These are phyloP conservation scores for Alethe diademata DNA, from an alignment of 2,113 vertebrate species.

Conservation along the genomic window DNA sequence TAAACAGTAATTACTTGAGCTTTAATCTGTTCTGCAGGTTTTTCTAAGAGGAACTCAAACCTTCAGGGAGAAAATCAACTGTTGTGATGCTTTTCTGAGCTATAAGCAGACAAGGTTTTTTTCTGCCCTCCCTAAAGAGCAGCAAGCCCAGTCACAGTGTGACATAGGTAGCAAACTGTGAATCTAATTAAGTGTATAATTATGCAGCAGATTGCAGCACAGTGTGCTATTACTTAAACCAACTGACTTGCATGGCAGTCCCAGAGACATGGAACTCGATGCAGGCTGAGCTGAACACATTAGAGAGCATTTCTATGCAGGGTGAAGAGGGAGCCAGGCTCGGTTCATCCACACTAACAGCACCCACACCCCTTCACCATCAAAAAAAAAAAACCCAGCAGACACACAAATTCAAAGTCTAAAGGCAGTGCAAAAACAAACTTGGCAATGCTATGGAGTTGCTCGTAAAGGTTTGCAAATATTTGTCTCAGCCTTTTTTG, in stretches of 20 bases:
- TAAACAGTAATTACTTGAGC: background rate
- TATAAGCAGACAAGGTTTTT: background rate
- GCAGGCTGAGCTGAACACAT: background rate
- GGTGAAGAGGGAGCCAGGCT: background rate
- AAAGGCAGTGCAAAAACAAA: background rate
- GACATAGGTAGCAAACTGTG: slow-evolving; percentile 39
- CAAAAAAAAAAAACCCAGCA: background rate
- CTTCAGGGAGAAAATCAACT: background rate
- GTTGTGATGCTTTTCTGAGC: background rate
- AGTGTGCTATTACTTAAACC: slow-evolving; percentile 5
- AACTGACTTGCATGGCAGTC: background rate
- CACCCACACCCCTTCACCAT: background rate
- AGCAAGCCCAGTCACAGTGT: background rate
- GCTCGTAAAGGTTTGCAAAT: accelerated
- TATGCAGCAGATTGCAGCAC: slow-evolving; percentile 40
- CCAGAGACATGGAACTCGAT: accelerated
- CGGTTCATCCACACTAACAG: background rate
- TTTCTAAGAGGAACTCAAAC: background rate
- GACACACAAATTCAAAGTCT: background rate
- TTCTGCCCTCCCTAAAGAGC: background rate
- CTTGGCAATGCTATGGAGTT: background rate
- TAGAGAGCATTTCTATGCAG: background rate
- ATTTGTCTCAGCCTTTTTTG: background rate
- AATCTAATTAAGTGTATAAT: slow-evolving; percentile 57
- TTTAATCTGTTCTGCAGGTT: background rate